Evolutionary conservation across 2,888 invertebrate genomes (phyloP), one percentile per base, ranked within the genome.

Genomic region (Loripinus fragilis): DNA sequence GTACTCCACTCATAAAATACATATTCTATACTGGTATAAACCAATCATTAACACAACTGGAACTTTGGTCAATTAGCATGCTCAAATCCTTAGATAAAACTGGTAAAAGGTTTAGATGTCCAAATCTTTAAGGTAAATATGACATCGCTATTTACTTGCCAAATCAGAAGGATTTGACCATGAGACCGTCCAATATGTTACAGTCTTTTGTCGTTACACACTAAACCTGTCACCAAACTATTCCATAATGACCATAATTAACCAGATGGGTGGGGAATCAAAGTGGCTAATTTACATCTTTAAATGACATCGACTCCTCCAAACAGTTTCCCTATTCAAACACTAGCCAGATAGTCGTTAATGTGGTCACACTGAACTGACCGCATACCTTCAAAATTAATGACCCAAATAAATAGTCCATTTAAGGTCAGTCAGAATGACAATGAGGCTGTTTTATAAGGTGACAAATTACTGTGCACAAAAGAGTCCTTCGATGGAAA

Each of bases 291-390:
- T 25, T 52, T 52, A 25, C 52, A 52, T 52, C 25, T 52, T 7
- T 23, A 25, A 12, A 10, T 52, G 52, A 20, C 52, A 52, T 25
- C 5, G 52, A 52, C 52, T 52, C 25, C 52, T 23, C 5, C 2
- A 7, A 52, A 25, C 7, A 23, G 10, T 25, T 25, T 52, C 23
- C 10, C 23, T 25, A 52, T 52, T 52, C 52, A 52, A 52, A 20
- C 25, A n/a, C 25, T 25, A 10, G 52, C 52, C 10, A 52, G 5
- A 1, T 8, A 25, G 23, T 52, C 52, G n/a, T 52, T 25, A 25
- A 52, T 25, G n/a, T 52, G 52, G 52, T 52, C 52, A 60, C 30
- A 17, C 28, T 60, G 60, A 60, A 60, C 60, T 60, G 60, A 60
- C 60, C 60, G 33, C 60, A 60, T 60, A 60, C 60, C 33, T 33